Base-by-base conservation (phyloP, 2,888 invertebrate species). In the Asteroscopus sphinx region DNA sequence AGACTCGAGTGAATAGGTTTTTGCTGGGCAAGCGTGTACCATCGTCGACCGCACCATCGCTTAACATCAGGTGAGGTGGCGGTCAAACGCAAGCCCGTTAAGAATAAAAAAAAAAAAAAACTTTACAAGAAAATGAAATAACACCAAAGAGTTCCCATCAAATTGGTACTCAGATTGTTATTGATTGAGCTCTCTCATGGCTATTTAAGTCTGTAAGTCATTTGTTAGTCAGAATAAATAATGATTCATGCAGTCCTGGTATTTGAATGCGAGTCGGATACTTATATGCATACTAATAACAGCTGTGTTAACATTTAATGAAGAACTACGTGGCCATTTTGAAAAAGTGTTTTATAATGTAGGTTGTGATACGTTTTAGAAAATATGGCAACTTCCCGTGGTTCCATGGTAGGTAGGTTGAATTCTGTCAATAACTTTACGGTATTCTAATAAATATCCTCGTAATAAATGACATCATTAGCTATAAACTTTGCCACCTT, bases 191-290 rank as follows among this genome's bases (percentile, higher is more conserved):
- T 26, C 46, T 57, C 66, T 59, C 58, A 49, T 63, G 45, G 44
- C 68, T 77, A 74, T 80, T 76, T 75, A 55, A 48, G 54, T 62
- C 59, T 60, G 59, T 57, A 73, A 68, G 49, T 70, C 68, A 76
- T 62, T 77, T 44, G 46, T 72, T 79, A 79, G 60, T 80, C 72
- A 74, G 71, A 67, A 60, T 66, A 64, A n/a, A n/a, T n/a, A n/a
- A n/a, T 84, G 83, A 86, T 67, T 85, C 85, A 84, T 70, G 32
- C 44, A 48, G 25, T 55, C 58, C 63, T 45, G 40, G 62, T 68
- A 62, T 68, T 53, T 48, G 37, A 59, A 71, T 64, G 30, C 36
- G 40, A 72, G 28, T 55, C 65, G 55, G 47, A 49, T 63, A 62
- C 46, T 4, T 30, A 53, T 48, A 73, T 46, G 42, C 56, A 59